Conservation (phyloP, 1,140 invertebrate genomes). For the Drosophila leontia region DNA sequence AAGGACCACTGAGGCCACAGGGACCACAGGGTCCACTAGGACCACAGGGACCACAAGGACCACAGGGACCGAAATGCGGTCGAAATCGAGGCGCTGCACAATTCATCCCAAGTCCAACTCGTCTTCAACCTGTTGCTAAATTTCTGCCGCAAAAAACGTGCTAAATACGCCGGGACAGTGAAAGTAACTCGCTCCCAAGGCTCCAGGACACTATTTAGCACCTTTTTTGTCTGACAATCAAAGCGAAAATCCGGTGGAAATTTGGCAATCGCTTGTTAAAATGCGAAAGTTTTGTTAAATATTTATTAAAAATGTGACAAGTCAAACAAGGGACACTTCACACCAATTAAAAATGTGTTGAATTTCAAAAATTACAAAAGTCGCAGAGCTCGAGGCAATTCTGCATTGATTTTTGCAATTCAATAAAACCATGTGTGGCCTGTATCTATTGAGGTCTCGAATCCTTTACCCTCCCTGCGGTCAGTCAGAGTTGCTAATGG, state of each 20-base stretch:
- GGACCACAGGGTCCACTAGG: neutral
- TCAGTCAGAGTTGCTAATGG: slow-evolving; percentile 53
- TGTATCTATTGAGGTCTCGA: slow-evolving; percentile 16
- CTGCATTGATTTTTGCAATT: slow-evolving; percentile 7
- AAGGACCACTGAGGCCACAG: neutral
- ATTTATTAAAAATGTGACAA: slow-evolving; percentile 17
- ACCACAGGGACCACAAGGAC: neutral
- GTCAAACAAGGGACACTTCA: neutral
- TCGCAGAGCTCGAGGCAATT: slow-evolving; percentile 17
- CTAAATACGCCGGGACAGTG: slow-evolving; percentile 58
- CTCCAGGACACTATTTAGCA: slow-evolving; percentile 62
- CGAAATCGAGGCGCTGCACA: slow-evolving; percentile 16
- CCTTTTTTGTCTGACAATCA: slow-evolving; percentile 54
- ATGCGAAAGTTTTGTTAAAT: slow-evolving; percentile 14
- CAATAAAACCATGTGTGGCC: slow-evolving; percentile 14
- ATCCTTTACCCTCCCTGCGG: slow-evolving; percentile 25
- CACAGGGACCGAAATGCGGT: slow-evolving; percentile 5
- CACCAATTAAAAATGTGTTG: neutral
- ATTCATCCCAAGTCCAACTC: slow-evolving; percentile 21
- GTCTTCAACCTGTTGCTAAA: slow-evolving; percentile 44
- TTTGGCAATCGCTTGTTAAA: slow-evolving; percentile 14
- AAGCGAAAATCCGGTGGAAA: slow-evolving; percentile 29
- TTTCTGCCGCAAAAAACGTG: slow-evolving; percentile 61
- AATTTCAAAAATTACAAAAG: neutral
- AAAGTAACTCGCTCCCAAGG: slow-evolving; percentile 1